Evolutionary conservation across 2,888 invertebrate species (phyloP).

Genomic region (Petrolisthes manimaculis): DNA sequence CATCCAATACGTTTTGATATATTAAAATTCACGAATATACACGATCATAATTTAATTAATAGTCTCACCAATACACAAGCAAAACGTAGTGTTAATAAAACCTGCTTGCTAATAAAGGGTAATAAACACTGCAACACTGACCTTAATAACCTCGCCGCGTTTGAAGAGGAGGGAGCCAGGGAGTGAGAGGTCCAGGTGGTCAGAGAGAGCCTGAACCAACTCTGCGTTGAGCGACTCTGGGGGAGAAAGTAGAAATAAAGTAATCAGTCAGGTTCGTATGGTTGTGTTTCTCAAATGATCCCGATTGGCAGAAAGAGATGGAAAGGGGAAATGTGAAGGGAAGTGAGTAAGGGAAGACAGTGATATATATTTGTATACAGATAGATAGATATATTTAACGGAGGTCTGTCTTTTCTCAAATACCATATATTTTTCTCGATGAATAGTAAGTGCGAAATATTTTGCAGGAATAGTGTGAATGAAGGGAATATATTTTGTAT

Average conservation of each 20-base stretch:
- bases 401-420: no score
- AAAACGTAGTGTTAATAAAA: not conserved
- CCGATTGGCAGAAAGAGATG: no score
- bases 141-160: conserved; percentile 50
- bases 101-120: not conserved
- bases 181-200: conserved; percentile 41
- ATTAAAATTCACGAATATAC: not conserved
- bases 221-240: conserved; percentile 47
- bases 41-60: not conserved
- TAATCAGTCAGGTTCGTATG: no score
- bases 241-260: not conserved
- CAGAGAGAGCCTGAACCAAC: conserved; percentile 30
- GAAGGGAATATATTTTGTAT: no score
- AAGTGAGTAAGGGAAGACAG: no score
- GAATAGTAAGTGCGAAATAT: no score
- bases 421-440: no score
- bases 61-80: not conserved
- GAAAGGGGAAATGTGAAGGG: no score
- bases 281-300: no score
- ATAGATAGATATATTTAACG: no score
- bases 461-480: no score
- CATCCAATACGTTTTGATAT: not conserved
- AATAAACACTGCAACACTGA: not conserved
- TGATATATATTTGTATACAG: no score
- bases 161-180: conserved; percentile 50